Evolutionary conservation across 2,113 vertebrate species (phyloP).

Genomic region (Lophochroa leadbeateri): DNA sequence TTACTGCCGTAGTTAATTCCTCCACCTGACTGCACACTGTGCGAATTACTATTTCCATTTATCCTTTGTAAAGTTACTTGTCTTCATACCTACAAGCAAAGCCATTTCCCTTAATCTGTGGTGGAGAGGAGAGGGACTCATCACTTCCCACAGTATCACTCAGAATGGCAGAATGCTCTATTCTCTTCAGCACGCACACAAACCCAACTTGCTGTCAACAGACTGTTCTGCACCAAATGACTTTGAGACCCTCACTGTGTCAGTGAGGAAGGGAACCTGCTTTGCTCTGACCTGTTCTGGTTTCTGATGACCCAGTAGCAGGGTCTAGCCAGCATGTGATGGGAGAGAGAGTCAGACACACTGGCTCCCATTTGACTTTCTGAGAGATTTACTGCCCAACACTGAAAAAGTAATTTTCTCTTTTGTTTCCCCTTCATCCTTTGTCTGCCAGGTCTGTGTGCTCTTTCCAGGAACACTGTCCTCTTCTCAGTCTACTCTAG

Average conservation of each 20-base stretch:
- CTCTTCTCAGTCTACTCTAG: not conserved
- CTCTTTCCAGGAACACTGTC: not conserved
- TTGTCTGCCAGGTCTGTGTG: not conserved
- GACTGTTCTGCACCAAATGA: not conserved
- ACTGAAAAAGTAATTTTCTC: not conserved
- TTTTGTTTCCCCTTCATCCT: not conserved
- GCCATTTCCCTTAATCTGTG: not conserved
- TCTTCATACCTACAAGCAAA: not conserved
- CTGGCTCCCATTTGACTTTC: not conserved
- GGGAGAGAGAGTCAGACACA: not conserved
- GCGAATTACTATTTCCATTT: not conserved
- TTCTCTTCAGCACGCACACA: accelerated
- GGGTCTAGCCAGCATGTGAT: not conserved
- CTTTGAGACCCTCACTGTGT: not conserved
- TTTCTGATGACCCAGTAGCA: not conserved
- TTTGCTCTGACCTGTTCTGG: not conserved
- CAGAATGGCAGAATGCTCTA: not conserved
- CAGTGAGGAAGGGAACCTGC: not conserved
- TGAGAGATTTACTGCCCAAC: not conserved
- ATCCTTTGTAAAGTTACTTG: not conserved
- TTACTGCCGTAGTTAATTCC: not conserved
- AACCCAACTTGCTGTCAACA: not conserved
- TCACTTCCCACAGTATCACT: not conserved
- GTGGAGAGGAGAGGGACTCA: not conserved
- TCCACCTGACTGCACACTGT: not conserved